A percentile compares a stretch with the other conserved stretches of the same genome.
Conservation (phyloP, 2,797 vertebrate genomes). For the Cygnus olor region DNA sequence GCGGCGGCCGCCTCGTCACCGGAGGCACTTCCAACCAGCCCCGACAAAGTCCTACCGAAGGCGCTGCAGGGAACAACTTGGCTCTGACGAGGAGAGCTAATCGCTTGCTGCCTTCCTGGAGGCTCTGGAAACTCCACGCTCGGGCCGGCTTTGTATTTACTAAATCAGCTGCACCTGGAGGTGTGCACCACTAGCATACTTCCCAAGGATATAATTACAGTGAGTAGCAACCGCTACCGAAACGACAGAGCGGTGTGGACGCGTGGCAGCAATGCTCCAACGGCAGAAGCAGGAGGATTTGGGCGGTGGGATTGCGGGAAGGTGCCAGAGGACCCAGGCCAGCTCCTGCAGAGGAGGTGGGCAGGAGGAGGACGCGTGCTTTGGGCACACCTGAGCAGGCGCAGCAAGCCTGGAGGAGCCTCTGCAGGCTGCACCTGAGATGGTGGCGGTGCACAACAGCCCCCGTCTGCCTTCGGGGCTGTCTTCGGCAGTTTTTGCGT, state of each 20-base stretch:
- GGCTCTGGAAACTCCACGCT: not conserved
- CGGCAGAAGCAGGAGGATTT: conserved; percentile 10
- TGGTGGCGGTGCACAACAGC: not conserved
- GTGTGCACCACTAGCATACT: not conserved
- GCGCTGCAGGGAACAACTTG: not conserved
- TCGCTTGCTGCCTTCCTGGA: not conserved
- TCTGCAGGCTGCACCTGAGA: not conserved
- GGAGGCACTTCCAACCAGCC: not conserved
- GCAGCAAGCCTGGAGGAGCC: not conserved
- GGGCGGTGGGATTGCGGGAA: not conserved
- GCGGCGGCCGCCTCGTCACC: fast-evolving
- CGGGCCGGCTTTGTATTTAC: not conserved
- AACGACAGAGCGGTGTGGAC: not conserved
- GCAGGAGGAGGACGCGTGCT: not conserved
- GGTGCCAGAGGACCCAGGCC: not conserved
- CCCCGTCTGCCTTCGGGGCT: not conserved
- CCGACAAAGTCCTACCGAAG: not conserved
- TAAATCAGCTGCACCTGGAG: not conserved
- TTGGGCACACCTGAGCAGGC: not conserved
- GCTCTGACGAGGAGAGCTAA: not conserved
- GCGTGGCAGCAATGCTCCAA: conserved; percentile 11
- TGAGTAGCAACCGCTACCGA: conserved; percentile 38
- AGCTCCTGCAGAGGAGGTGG: not conserved
- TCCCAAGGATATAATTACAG: conserved; percentile 21
- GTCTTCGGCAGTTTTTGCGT: not conserved